Evolutionary conservation across 92 coral and sea anemone species (phyloP).

Genomic region (Pocillopora grandis): DNA sequence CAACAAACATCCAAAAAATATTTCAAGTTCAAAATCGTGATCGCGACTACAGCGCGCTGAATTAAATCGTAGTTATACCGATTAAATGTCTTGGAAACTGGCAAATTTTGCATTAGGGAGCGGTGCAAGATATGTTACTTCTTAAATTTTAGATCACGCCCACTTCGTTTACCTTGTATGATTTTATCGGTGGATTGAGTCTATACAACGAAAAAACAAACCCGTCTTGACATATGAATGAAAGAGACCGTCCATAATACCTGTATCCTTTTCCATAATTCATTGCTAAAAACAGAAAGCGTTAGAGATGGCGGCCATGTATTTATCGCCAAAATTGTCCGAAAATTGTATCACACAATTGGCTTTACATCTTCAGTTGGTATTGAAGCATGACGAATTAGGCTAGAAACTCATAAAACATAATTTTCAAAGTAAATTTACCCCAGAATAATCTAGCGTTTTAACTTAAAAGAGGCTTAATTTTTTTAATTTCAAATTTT

Average conservation of each 20-base stretch:
- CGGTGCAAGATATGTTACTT: neutral
- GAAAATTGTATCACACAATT: neutral
- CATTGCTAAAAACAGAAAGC: neutral
- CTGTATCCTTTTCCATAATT: neutral
- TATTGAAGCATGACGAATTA: neutral
- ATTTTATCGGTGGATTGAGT: neutral
- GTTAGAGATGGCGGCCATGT: neutral
- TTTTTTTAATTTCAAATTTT: neutral
- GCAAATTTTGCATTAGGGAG: neutral
- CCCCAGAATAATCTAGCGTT: neutral
- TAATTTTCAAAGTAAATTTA: neutral
- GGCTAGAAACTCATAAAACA: neutral
- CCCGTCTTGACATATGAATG: neutral
- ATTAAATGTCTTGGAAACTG: neutral
- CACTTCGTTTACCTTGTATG: neutral
- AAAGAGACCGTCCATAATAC: neutral
- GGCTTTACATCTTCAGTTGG: neutral
- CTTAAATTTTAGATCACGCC: neutral
- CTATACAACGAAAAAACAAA: neutral
- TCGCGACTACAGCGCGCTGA: no score
- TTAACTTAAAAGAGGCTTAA: neutral
- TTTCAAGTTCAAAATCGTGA: neutral
- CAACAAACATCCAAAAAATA: neutral
- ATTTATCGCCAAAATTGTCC: slow-evolving; percentile 1
- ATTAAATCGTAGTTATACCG: no score